Evolutionary conservation across 2,888 invertebrate genomes (phyloP), one percentile per base, ranked within the genome.

Genomic region (Hemistola chrysoprasaria): DNA sequence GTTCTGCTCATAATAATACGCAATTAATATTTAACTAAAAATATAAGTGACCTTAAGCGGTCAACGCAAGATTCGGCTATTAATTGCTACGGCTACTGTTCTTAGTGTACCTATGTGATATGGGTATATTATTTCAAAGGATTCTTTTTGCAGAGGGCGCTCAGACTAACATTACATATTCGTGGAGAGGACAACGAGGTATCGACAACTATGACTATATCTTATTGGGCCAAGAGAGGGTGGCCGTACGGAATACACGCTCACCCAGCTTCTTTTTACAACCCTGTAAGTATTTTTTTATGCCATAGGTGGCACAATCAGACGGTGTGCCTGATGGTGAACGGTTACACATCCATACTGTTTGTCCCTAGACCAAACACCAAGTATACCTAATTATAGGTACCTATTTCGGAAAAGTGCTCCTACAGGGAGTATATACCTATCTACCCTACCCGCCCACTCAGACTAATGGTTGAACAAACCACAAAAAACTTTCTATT

Each of bases 141-240:
- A 16, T 53, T 59, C 51, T 49, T 36, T 56, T 78, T 77, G 41
- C 75, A 87, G 87, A 74, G 30, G 71, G 75, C n/a, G 76, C 73
- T 0, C 81, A 85, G 53, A 82, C 69, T 50, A 88, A 88, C 49
- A 63, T 88, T 22, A 83, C 85, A 1, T 87, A 88, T 42, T 47
- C 62, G 0, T 81, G 79, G 77, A 53, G 56, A 6, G 75, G 77
- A 20, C 60, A 67, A 32, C 61, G 70, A 22, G 79, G 77, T 16
- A 60, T 67, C 29, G 80, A 83, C 59, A 76, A 77, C 43, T 78
- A 83, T 47, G 81, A 81, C 61, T 87, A 86, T 56, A 75, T 86
- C 37, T 36, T 78, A 2, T 66, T 88, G 33, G 85, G 85, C 7
- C 75, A 76, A 7, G 87, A 84, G 50, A 71, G 83, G 45, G 70